Base-by-base conservation (phyloP, 2,113 vertebrate species). In the Ondatra zibethicus region DNA sequence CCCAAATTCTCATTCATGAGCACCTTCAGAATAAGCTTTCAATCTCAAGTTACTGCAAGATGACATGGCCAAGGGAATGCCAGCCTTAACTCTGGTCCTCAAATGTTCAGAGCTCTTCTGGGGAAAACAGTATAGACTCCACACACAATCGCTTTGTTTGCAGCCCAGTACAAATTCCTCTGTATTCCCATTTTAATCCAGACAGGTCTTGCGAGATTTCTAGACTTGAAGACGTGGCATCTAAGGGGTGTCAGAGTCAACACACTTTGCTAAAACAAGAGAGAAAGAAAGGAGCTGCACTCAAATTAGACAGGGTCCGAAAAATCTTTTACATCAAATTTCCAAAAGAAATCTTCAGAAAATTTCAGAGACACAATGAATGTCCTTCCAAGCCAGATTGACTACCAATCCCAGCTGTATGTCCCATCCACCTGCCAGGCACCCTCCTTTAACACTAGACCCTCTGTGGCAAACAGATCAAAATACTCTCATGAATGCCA, bases 141-240 rank as follows among this genome's bases (percentile, higher is more conserved):
- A 66, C 5, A 81, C 11, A n/a, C 12, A 81, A 39, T 25, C 31
- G 11, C n/a, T 23, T 92, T 52, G 21, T 82, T 72, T 94, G 31
- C 68, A 36, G 11, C 58, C 36, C 47, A 78, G 36, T 42, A 27
- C 19, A 63, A 89, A 87, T 31, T 47, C 39, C 42, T 76, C 33
- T 36, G 55, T n/a, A 70, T 76, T 65, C 2, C 19, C 80, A 93
- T 80, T 95, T 47, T 92, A 47, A 80, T 86, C 73, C 93, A 85
- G 36, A 66, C 1, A 77, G 77, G 39, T 81, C 31, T 92, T 77
- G 85, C 47, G 21, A 1, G 25, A 81, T 31, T 89, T 92, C 82
- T 82, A 86, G 39, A 77, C 10, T 91, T 87, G 58, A 73, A 14
- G 86, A 58, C 21, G 66, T 61, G 76, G 75, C 81, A n/a, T 55